Base-by-base conservation (phyloP, 2,888 invertebrate genomes). In the Volucella bombylans region DNA sequence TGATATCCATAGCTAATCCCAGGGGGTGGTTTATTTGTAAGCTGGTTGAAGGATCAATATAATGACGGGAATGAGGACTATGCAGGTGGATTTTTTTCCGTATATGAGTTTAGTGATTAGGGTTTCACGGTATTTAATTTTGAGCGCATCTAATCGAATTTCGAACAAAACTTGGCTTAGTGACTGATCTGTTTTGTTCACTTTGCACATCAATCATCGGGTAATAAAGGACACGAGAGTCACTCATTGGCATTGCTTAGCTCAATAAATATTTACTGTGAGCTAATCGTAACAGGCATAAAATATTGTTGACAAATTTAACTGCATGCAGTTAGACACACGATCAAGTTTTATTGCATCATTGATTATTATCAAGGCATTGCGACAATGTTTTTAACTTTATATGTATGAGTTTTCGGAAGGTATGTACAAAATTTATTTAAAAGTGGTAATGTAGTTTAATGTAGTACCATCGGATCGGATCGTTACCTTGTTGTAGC, bases 1-100 rank as follows among this genome's bases (percentile, higher is more conserved):
- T 87, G 86, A 86, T 86, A 82, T 87, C 86, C 87, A 74, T 87
- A 69, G 54, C 87, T 88, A 91, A 91, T 88, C 89, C 77, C 65
- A 73, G 86, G 71, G 91, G 90, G 90, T 91, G 90, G 91, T 90
- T 91, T 91, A 88, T 91, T 91, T 90, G 87, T 87, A 86, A 89
- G 87, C 88, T 86, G 68, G 54, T 82, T 64, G 49, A 68, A 73
- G 69, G 43, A 76, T 31, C 31, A 31, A 31, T 31, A 31, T 31
- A 6, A 6, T 31, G 31, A 31, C 31, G 31, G 31, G 31, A 31
- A 31, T 52, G 57, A 43, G 49, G 41, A 69, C 61, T 54, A 39
- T 83, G 85, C 85, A 85, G 85, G 85, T 85, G 83, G 76, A 76
- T 80, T 69, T 43, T 71, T 64, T 72, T 31, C 50, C 61, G 45